Percentiles rank a stretch among this genome's conserved stretches.
Conservation (phyloP, 2,888 invertebrate genomes). For the Crematogaster levior region DNA sequence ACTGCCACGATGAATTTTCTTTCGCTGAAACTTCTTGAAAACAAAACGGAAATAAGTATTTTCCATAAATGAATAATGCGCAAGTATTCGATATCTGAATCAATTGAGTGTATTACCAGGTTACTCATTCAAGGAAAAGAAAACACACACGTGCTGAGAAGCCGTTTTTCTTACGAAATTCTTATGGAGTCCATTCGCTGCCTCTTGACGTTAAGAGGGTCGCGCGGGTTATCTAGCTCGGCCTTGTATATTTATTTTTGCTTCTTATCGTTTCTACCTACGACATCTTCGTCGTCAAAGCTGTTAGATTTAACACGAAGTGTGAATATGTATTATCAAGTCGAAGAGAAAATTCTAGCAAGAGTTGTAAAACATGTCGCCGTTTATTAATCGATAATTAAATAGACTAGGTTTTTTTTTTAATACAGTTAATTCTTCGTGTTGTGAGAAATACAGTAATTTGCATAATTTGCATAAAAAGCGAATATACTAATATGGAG, state of each 20-base stretch:
- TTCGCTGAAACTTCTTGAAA: background rate
- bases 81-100: background rate
- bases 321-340: background rate
- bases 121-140: no score
- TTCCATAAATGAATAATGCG: background rate
- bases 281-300: background rate
- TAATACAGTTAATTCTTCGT: background rate
- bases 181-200: background rate
- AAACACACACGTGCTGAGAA: background rate
- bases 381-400: background rate
- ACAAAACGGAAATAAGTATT: background rate
- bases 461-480: background rate
- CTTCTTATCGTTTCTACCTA: conserved; percentile 24
- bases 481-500: no score
- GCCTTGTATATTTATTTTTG: conserved; percentile 26
- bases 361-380: background rate
- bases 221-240: conserved; percentile 31
- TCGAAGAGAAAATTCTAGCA: background rate
- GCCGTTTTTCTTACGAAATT: background rate
- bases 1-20: background rate
- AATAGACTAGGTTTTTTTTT: background rate
- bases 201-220: conserved; percentile 10
- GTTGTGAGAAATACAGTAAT: background rate
- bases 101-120: background rate
- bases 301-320: background rate